Evolutionary conservation across 2,797 vertebrate species (phyloP).

Genomic region (Semaprochilodus insignis): DNA sequence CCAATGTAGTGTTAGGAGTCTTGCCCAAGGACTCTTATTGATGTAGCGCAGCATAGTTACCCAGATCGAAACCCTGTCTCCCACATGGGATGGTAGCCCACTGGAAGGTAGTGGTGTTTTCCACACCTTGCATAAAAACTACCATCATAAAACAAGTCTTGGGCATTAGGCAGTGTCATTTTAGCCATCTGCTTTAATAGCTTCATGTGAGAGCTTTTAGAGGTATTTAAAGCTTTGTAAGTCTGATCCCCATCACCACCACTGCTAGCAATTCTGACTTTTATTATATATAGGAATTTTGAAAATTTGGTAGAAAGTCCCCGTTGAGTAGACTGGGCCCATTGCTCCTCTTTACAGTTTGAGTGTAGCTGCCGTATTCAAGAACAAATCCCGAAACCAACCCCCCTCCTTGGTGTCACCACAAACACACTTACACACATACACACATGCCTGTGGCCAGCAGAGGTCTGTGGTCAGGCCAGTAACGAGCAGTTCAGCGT

Average conservation of each 20-base stretch:
- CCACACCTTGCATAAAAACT: too few species aligned
- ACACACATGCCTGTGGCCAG: conserved; percentile 82
- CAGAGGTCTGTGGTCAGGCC: conserved; percentile 79
- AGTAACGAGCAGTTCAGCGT: conserved; percentile 77
- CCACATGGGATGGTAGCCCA: too few species aligned
- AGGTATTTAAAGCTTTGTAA: not conserved
- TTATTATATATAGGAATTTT: not conserved
- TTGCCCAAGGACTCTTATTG: too few species aligned
- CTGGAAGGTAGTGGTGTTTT: too few species aligned
- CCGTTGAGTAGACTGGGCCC: conserved; percentile 24
- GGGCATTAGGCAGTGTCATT: too few species aligned
- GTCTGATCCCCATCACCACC: not conserved
- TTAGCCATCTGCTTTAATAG: not conserved
- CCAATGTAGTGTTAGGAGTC: too few species aligned
- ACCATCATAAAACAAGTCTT: too few species aligned
- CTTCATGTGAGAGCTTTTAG: not conserved
- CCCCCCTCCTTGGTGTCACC: conserved; percentile 46
- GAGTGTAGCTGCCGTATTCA: conserved; percentile 50
- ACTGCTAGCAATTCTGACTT: not conserved
- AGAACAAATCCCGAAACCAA: conserved; percentile 46
- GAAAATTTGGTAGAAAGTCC: not conserved
- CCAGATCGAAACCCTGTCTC: too few species aligned
- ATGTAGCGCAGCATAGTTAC: too few species aligned
- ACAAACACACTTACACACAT: conserved; percentile 60
- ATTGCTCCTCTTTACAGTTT: conserved; percentile 31